Base-by-base conservation (phyloP, 2,113 vertebrate genomes). In the Calypte anna region DNA sequence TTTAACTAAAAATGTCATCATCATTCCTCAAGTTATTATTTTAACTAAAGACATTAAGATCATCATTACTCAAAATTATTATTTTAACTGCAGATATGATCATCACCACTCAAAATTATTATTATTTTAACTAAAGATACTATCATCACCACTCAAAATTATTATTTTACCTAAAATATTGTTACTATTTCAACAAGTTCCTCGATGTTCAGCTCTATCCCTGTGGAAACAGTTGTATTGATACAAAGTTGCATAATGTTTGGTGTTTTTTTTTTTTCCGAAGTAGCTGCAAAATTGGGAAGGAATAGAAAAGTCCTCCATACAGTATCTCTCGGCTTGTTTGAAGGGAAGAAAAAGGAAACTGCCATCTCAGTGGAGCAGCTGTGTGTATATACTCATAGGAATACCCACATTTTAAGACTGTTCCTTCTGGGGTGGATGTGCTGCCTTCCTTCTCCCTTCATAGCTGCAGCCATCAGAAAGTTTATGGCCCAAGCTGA, bases 401-500 rank as follows among this genome's bases (percentile, higher is more conserved):
- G 5, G 44, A 82, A 31, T 57, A 70, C 28, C 7, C 30, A 40
- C 25, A 12, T 20, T 55, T 58, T 76, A 6, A 58, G n/a, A 40
- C 12, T 0, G 0, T 33, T 38, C 25, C 7, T 14, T 70, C 9
- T 30, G 4, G 10, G 19, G 46, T 10, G 54, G 46, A 27, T 77
- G 75, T 33, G 9, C 55, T 70, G 15, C 78, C 40, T 9, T 81
- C 27, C 11, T 66, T 1, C 18, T 66, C 44, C 10, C 23, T 18
- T 82, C 27, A 10, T 43, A 63, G 36, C 31, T 44, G 22, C 24
- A 89, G n/a, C 67, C 59, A 9, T 62, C 38, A 18, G 9, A 16
- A 33, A 28, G 40, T n/a, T 46, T 51, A 24, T 8, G 20, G 19
- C 30, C 68, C 0, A 0, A 59, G 36, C 27, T 88, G 22, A 33